phyloP scores from a whole-genome alignment of 2,797 vertebrate genomes.

The Phyllotis vaccarum region DNA sequence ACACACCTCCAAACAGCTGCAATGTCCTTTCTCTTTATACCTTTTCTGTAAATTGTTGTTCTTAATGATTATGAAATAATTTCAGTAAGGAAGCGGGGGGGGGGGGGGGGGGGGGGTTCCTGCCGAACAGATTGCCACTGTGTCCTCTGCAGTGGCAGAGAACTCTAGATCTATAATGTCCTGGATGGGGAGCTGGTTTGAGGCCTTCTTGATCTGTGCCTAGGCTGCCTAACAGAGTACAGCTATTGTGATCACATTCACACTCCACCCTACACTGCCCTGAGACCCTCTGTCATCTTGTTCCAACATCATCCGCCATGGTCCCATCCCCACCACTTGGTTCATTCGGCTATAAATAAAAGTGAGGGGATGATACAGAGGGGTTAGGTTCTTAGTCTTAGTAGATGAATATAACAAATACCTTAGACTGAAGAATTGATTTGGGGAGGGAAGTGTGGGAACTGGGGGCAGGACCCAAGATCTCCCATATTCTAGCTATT shows the following conservation, averaged over 20 bases:
- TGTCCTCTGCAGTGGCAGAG: not conserved
- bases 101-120: not conserved
- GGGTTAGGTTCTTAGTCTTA: rapidly evolving
- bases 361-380: not conserved
- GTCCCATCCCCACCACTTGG: not conserved
- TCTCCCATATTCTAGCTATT: not conserved
- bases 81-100: not conserved
- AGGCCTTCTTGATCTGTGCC: rapidly evolving
- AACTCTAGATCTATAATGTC: not conserved
- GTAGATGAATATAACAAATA: not conserved
- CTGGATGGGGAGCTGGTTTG: not conserved
- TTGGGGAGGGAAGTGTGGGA: not conserved
- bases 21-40: not conserved
- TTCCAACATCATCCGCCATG: rapidly evolving
- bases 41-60: not conserved
- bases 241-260: too few species aligned
- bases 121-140: too few species aligned
- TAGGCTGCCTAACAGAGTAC: rapidly evolving
- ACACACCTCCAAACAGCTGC: not conserved
- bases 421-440: not conserved
- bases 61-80: not conserved
- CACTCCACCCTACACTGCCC: not conserved
- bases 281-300: too few species aligned
- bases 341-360: rapidly evolving
- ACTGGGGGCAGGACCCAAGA: not conserved